Conservation (phyloP, 2,113 vertebrate species). For the Microcebus griseorufus region DNA sequence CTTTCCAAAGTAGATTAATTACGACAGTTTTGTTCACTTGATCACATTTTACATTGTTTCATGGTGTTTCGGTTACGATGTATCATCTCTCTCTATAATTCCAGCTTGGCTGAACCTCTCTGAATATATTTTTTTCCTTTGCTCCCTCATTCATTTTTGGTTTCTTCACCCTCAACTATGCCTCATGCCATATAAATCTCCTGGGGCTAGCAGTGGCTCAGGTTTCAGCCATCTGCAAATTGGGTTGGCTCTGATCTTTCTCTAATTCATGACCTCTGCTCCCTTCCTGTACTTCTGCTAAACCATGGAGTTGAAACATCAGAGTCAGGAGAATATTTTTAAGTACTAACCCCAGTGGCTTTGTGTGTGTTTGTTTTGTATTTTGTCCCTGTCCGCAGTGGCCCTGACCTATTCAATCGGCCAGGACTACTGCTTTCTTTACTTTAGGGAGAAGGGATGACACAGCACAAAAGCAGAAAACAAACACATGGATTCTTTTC, state of each 20-base stretch:
- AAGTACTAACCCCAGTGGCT: neutral
- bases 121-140: neutral
- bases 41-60: neutral
- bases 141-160: neutral
- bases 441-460: neutral
- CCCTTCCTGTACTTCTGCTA: neutral
- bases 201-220: neutral
- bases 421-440: neutral
- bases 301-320: neutral
- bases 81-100: neutral
- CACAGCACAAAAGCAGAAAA: neutral
- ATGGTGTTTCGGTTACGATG: neutral
- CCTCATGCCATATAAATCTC: neutral
- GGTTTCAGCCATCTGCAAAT: neutral
- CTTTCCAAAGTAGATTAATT: neutral
- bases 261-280: neutral
- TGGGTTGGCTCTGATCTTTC: neutral
- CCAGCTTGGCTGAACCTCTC: neutral
- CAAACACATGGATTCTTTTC: neutral
- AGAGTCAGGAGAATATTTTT: neutral
- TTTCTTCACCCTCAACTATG: neutral
- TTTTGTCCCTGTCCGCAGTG: neutral
- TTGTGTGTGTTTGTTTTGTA: neutral
- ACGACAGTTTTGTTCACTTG: neutral
- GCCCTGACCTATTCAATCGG: neutral